Evolutionary conservation across 2,113 vertebrate genomes (phyloP).

Genomic region (Xiphorhynchus elegans): DNA sequence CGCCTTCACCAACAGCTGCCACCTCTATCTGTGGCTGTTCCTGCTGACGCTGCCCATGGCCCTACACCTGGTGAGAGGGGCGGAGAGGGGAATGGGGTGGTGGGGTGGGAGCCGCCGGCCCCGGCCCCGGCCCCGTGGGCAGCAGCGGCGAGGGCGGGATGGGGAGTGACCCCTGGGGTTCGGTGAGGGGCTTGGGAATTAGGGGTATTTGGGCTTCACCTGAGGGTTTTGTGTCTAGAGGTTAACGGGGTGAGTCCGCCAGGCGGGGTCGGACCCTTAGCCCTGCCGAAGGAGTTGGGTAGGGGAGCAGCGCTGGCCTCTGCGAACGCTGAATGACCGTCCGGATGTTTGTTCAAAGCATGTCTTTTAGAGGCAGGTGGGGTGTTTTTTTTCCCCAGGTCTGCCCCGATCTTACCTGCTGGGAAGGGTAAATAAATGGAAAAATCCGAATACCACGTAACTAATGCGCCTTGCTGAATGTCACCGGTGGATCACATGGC

Average conservation of each 20-base stretch:
- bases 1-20: conserved; percentile 94
- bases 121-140: neutral
- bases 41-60: conserved; percentile 90
- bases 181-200: too few species aligned
- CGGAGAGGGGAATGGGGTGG: neutral
- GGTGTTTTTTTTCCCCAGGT: accelerated
- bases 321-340: neutral
- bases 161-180: accelerated
- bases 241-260: neutral
- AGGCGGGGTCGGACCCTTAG: neutral
- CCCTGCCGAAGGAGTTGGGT: neutral
- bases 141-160: neutral
- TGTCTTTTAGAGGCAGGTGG: neutral
- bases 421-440: neutral
- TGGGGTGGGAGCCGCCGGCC: neutral
- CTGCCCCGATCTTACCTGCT: neutral
- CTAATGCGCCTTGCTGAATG: neutral
- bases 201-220: accelerated
- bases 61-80: conserved; percentile 89
- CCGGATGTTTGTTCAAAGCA: neutral
- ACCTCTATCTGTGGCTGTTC: conserved; percentile 96
- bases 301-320: neutral
- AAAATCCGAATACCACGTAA: neutral
- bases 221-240: neutral
- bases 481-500: neutral